A percentile compares a stretch with the other conserved stretches of the same genome.
phyloP scores from a whole-genome alignment of 2,797 vertebrate species.

The Phoxinus dragarum region DNA sequence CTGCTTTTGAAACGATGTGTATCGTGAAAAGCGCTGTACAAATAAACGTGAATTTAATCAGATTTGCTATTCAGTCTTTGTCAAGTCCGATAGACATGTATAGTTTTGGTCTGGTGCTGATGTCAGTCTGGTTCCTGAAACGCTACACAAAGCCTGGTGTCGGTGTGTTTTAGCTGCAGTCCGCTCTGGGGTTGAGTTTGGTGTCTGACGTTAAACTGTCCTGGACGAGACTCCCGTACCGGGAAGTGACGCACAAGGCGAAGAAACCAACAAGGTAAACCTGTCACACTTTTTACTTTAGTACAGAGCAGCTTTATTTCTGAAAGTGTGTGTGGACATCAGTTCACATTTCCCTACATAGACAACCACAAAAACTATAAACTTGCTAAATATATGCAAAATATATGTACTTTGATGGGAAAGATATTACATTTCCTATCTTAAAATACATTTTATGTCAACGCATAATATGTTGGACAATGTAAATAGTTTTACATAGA shows the following conservation, averaged over 20 bases:
- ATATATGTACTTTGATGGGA: background rate
- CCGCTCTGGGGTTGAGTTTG: background rate
- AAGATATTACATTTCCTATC: background rate
- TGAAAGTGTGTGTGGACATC: background rate
- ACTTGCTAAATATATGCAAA: background rate
- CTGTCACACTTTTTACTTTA: background rate
- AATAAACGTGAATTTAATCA: no score
- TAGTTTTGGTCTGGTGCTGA: background rate
- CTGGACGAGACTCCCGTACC: background rate
- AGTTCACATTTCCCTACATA: no score
- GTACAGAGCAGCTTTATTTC: background rate
- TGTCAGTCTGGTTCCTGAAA: background rate
- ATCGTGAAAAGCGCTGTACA: no score
- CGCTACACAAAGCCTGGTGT: background rate
- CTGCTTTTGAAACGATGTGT: no score
- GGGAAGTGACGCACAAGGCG: rapidly evolving
- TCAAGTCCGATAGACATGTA: background rate
- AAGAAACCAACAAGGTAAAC: background rate
- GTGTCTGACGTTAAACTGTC: background rate
- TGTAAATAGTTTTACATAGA: no score
- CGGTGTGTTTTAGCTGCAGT: background rate
- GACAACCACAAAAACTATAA: background rate
- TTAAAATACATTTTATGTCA: background rate
- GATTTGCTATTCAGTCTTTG: background rate
- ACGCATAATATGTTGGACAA: background rate